phyloP scores from a whole-genome alignment of 2,113 vertebrate genomes.

The Eupsittula cactorum region DNA sequence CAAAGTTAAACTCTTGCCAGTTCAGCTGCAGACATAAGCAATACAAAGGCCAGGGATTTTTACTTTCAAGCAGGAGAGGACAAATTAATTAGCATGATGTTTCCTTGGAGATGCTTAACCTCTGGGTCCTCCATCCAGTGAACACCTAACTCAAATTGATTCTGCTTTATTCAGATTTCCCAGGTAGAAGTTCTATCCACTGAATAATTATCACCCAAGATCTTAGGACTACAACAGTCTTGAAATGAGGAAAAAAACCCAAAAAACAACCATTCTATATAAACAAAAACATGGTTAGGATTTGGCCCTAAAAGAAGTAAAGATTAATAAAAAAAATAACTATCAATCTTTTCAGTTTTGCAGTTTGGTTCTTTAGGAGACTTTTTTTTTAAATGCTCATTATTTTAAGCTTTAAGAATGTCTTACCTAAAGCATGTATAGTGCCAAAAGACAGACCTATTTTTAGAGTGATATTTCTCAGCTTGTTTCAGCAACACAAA shows the following conservation, averaged over 20 bases:
- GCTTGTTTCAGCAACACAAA: constrained; percentile 1
- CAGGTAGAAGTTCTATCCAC: neutral
- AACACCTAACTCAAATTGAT: neutral
- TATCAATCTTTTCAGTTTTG: neutral
- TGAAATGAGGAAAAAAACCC: neutral
- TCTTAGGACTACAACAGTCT: neutral
- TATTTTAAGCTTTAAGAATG: neutral
- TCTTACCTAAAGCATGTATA: neutral
- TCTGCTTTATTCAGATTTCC: neutral
- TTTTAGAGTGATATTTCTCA: constrained; percentile 32
- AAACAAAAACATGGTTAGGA: neutral
- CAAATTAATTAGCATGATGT: neutral
- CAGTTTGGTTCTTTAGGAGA: neutral
- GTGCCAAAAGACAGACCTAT: neutral
- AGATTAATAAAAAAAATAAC: neutral
- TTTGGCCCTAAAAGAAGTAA: neutral
- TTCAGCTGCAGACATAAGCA: neutral
- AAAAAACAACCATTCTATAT: neutral
- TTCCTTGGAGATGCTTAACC: neutral
- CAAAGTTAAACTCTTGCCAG: neutral
- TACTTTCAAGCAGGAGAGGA: neutral
- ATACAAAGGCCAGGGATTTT: neutral
- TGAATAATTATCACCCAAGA: neutral
- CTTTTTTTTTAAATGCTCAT: neutral
- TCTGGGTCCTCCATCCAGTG: neutral